phyloP scores from a whole-genome alignment of 2,888 invertebrate species.

The Trachelus troglodyta region DNA sequence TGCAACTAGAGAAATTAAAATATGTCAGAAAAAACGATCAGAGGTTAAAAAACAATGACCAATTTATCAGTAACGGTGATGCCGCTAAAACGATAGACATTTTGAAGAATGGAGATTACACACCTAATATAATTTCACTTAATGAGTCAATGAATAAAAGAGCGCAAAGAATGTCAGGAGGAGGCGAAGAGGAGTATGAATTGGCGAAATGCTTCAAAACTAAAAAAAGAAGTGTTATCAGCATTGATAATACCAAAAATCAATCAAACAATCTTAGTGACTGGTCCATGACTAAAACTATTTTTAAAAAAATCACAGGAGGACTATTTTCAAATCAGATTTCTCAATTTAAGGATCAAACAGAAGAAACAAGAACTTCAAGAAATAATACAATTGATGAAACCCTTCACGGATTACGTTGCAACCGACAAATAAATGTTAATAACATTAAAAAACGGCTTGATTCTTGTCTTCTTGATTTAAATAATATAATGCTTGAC shows the following conservation, averaged over 20 bases:
- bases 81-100: not conserved
- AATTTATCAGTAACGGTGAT: not conserved
- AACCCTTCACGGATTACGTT: not conserved
- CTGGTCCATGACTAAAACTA: not conserved
- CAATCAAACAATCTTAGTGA: not conserved
- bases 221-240: not conserved
- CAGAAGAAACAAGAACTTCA: not conserved
- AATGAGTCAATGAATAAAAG: not conserved
- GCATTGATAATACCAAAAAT: not conserved
- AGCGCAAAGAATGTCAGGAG: not conserved
- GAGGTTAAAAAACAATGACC: not conserved
- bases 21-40: not conserved
- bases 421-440: constrained; percentile 8
- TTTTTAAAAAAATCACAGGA: not conserved
- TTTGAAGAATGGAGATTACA: not conserved
- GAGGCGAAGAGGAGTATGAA: not conserved
- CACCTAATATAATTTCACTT: not conserved
- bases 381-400: not conserved
- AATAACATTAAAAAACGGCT: constrained; percentile 27
- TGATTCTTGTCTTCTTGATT: constrained; percentile 28
- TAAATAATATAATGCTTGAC: constrained; percentile 41
- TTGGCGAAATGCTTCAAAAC: not conserved
- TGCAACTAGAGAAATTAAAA: not conserved
- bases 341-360: not conserved
- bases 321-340: not conserved